phyloP scores from a whole-genome alignment of 2,797 vertebrate genomes.

The Pelodytes ibericus region DNA sequence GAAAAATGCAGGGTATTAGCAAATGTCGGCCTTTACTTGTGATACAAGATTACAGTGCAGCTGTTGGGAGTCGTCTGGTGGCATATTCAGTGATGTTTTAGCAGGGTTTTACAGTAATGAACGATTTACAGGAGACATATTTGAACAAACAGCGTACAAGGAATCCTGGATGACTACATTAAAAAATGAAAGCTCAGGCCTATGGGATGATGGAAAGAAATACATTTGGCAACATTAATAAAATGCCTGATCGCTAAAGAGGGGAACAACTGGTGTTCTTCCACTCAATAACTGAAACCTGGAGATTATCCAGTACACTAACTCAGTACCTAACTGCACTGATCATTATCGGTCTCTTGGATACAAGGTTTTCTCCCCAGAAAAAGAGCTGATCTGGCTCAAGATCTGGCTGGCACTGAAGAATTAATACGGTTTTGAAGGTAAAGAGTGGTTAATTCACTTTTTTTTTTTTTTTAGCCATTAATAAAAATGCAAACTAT shows the following conservation, averaged over 20 bases:
- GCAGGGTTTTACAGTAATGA: background rate
- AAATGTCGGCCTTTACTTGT: background rate
- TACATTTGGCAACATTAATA: background rate
- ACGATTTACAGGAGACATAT: background rate
- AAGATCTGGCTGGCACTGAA: too few relatives aligned
- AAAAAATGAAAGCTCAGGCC: background rate
- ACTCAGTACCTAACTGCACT: too few relatives aligned
- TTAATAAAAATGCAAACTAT: too few relatives aligned
- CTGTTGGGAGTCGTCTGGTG: background rate
- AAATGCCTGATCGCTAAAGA: background rate
- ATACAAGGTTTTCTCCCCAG: too few relatives aligned
- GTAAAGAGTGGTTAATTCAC: too few relatives aligned
- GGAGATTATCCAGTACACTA: too few relatives aligned
- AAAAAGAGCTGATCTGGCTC: too few relatives aligned
- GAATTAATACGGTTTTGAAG: too few relatives aligned
- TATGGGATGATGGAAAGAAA: background rate
- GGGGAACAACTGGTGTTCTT: too few relatives aligned
- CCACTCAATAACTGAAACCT: too few relatives aligned
- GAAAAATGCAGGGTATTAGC: background rate
- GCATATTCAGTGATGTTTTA: background rate
- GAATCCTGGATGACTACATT: background rate
- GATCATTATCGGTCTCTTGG: too few relatives aligned
- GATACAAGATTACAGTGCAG: background rate
- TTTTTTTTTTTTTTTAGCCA: too few relatives aligned
- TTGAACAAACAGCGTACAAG: background rate